A percentile compares a stretch with the other conserved stretches of the same genome.
Evolutionary conservation across 2,888 invertebrate species (phyloP).

Genomic region (Sthenelais limicola): DNA sequence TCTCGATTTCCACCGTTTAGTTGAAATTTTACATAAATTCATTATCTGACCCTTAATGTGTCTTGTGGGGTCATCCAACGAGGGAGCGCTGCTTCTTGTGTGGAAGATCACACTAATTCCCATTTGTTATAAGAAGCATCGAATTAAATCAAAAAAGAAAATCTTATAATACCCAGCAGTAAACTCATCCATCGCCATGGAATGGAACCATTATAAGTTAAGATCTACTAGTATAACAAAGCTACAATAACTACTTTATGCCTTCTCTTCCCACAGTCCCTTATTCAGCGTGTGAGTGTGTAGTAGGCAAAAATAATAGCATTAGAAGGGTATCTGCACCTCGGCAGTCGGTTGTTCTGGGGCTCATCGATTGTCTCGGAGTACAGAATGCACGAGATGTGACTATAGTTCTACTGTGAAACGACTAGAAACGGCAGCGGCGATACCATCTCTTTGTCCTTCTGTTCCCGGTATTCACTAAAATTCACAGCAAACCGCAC

Average conservation of each 20-base stretch:
- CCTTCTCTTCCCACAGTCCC: not conserved
- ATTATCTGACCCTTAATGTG: not conserved
- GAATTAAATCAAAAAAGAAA: too few relatives aligned
- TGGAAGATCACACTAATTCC: too few relatives aligned
- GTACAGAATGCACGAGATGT: not conserved
- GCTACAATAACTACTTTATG: slow-evolving; percentile 3
- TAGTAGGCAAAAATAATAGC: not conserved
- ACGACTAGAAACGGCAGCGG: slow-evolving; percentile 12
- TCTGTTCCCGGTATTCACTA: slow-evolving; percentile 8
- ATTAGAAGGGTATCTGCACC: not conserved
- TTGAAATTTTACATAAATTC: not conserved
- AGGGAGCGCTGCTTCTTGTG: slow-evolving; percentile 15
- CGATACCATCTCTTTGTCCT: not conserved
- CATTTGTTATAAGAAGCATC: too few relatives aligned
- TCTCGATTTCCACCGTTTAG: not conserved
- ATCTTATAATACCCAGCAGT: too few relatives aligned
- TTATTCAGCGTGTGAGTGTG: too few relatives aligned
- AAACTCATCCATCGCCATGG: not conserved
- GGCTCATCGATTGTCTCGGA: not conserved
- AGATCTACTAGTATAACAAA: not conserved
- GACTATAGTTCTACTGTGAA: slow-evolving; percentile 1
- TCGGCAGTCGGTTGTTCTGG: not conserved
- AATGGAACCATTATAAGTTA: slow-evolving; percentile 2
- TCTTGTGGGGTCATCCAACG: slow-evolving; percentile 31
- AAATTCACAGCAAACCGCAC: slow-evolving; percentile 28